phyloP scores from a whole-genome alignment of 2,797 vertebrate species.

The Enteromius radiatus region DNA sequence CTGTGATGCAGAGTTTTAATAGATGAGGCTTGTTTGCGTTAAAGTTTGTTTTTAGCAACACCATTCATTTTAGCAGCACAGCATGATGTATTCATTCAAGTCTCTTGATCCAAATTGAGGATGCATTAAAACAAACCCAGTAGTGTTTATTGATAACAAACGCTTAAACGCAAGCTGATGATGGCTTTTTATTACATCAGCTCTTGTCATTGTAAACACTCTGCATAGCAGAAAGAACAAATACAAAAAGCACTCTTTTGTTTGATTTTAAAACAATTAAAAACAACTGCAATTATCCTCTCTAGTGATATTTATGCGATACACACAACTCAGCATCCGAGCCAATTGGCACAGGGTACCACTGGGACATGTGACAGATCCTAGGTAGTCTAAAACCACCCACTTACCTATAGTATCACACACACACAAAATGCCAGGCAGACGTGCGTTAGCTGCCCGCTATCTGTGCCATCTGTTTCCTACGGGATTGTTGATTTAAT shows the following conservation, averaged over 20 bases:
- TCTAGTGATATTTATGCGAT: neutral
- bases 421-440: constrained; percentile 43
- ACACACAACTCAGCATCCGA: neutral
- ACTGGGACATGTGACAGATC: constrained; percentile 26
- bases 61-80: neutral
- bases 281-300: constrained; percentile 1
- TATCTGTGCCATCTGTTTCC: constrained; percentile 58
- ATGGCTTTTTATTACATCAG: neutral
- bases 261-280: neutral
- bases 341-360: constrained; percentile 19
- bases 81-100: neutral
- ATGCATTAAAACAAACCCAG: constrained; percentile 10
- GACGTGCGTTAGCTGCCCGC: constrained; percentile 34
- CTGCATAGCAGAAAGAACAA: neutral
- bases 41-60: neutral
- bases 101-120: constrained; percentile 15
- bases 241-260: neutral
- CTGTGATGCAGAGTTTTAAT: neutral
- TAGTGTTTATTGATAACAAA: constrained; percentile 3
- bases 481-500: constrained; percentile 59
- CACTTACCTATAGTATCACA: constrained; percentile 29
- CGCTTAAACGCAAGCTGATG: neutral
- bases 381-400: constrained; percentile 38
- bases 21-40: neutral
- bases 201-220: neutral